These are phyloP conservation scores for Silurus aristotelis DNA, from an alignment of 2,797 vertebrate species.

Conservation along the genomic window DNA sequence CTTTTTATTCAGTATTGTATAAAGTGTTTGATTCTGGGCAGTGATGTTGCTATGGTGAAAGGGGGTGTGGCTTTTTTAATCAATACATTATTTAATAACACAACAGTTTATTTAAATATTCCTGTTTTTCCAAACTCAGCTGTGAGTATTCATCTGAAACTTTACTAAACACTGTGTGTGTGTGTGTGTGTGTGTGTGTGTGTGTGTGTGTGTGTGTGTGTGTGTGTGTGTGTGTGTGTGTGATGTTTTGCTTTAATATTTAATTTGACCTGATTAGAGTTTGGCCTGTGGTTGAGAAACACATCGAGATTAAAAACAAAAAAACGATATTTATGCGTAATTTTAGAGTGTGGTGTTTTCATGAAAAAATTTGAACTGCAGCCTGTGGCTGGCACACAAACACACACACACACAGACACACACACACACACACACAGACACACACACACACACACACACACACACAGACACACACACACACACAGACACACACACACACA, in stretches of 20 bases:
- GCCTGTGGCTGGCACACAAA: neutral
- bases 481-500: neutral
- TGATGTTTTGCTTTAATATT: neutral
- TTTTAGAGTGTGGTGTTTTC: neutral
- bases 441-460: neutral
- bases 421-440: neutral
- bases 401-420: neutral
- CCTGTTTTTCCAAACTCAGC: too few species aligned
- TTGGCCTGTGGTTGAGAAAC: neutral
- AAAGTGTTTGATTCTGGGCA: too few species aligned
- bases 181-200: too few species aligned
- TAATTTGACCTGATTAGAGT: too few species aligned
- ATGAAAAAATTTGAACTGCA: neutral
- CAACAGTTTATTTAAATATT: too few species aligned
- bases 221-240: neutral
- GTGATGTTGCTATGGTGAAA: too few species aligned
- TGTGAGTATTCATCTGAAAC: too few species aligned
- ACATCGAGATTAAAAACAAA: neutral
- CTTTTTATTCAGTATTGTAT: too few species aligned
- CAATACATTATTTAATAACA: too few species aligned
- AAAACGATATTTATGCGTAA: neutral
- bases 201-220: neutral
- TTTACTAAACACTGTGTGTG: too few species aligned
- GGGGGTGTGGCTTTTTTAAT: too few species aligned
- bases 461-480: slow-evolving; percentile 4